phyloP scores from a whole-genome alignment of 2,888 invertebrate species.

The Oxycera nigricornis region DNA sequence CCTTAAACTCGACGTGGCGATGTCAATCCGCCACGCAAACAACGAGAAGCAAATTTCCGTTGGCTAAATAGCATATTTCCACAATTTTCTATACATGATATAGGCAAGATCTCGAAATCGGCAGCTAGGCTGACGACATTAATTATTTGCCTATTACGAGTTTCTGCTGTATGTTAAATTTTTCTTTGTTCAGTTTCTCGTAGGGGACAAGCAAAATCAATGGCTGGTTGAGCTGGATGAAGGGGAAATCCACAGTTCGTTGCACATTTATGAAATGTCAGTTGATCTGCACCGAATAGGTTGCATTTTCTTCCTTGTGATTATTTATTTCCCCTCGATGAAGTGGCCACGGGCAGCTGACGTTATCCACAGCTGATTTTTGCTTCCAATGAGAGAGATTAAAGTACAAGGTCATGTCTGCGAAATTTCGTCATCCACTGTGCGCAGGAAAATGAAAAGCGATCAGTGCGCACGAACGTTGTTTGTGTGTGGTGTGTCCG shows the following conservation, averaged over 20 bases:
- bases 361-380: conserved; percentile 16
- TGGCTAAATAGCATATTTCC: no score
- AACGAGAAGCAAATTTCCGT: no score
- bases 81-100: no score
- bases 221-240: background rate
- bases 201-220: background rate
- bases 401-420: conserved; percentile 31
- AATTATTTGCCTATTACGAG: background rate
- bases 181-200: background rate
- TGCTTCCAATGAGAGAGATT: background rate
- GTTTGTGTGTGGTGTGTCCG: background rate
- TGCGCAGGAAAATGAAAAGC: background rate
- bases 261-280: no score
- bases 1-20: no score
- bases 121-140: no score
- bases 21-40: no score
- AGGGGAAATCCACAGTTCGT: background rate
- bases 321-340: background rate
- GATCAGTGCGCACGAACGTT: background rate
- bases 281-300: no score
- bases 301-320: no score
- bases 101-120: no score
- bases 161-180: background rate
- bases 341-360: background rate
- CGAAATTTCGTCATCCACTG: conserved; percentile 26